Percentiles rank a stretch among this genome's conserved stretches.
Conservation (phyloP, 2,888 invertebrate species). For the Cerastis leucographa region DNA sequence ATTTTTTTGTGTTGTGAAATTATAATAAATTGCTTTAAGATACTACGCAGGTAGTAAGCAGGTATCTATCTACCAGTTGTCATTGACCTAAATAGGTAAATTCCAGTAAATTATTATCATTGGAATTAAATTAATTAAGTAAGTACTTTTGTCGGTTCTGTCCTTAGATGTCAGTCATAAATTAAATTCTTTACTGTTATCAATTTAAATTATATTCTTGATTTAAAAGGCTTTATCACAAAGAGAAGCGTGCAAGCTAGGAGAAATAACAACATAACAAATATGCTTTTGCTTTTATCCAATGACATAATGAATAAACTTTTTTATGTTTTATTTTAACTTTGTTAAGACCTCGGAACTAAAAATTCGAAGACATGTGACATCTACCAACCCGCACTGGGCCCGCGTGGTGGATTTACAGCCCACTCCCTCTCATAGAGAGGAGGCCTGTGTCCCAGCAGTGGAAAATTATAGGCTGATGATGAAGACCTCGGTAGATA, state of each 20-base stretch:
- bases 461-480: too few species aligned
- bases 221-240: neutral
- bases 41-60: too few species aligned
- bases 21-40: neutral
- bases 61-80: neutral
- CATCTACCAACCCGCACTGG: too few species aligned
- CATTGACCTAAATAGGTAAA: slow-evolving; percentile 7
- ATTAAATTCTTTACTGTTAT: slow-evolving; percentile 6
- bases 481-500: neutral
- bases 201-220: neutral
- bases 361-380: too few species aligned
- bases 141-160: neutral
- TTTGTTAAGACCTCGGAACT: neutral
- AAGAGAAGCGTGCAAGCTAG: neutral
- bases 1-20: neutral
- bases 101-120: slow-evolving; percentile 24
- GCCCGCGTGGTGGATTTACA: too few species aligned
- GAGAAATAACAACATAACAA: too few species aligned
- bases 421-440: too few species aligned
- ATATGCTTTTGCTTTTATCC: neutral
- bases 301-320: neutral
- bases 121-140: slow-evolving; percentile 10
- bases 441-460: too few species aligned
- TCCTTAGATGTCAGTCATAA: slow-evolving; percentile 13
- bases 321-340: neutral